These are phyloP conservation scores for Callyntrura sp. DNA, from an alignment of 2,888 invertebrate species.

Conservation along the genomic window DNA sequence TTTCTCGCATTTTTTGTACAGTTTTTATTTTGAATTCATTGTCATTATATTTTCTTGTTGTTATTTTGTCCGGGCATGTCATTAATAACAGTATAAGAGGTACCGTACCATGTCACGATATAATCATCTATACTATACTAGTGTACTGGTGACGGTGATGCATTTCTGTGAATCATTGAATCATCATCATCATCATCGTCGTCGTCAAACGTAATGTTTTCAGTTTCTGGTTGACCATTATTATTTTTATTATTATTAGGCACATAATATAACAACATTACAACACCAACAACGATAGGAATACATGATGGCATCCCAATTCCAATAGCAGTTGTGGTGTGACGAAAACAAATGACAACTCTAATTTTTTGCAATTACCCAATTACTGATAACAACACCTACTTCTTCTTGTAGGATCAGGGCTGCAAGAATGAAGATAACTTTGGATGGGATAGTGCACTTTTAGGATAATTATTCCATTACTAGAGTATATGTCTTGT, in stretches of 20 bases:
- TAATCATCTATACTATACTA: too few relatives aligned
- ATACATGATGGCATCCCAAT: background rate
- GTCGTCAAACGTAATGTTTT: too few relatives aligned
- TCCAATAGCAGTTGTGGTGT: background rate
- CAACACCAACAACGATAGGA: too few relatives aligned
- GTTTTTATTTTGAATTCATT: too few relatives aligned
- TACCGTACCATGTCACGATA: too few relatives aligned
- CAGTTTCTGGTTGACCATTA: too few relatives aligned
- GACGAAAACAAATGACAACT: constrained; percentile 13
- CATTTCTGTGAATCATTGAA: background rate
- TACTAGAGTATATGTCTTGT: too few relatives aligned
- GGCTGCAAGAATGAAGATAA: constrained; percentile 5
- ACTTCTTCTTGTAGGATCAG: background rate
- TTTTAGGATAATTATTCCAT: constrained; percentile 4
- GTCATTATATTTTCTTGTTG: too few relatives aligned
- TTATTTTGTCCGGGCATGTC: constrained; percentile 10
- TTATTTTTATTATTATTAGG: too few relatives aligned
- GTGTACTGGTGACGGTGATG: background rate
- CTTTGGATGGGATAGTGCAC: background rate
- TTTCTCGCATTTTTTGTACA: too few relatives aligned
- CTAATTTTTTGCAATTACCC: constrained; percentile 7
- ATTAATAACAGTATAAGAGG: background rate
- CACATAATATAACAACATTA: too few relatives aligned
- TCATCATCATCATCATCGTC: too few relatives aligned
- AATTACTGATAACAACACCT: constrained; percentile 6